A percentile compares a stretch with the other conserved stretches of the same genome.
Evolutionary conservation across 1,140 invertebrate genomes (phyloP).

Genomic region (Orius insidiosus): DNA sequence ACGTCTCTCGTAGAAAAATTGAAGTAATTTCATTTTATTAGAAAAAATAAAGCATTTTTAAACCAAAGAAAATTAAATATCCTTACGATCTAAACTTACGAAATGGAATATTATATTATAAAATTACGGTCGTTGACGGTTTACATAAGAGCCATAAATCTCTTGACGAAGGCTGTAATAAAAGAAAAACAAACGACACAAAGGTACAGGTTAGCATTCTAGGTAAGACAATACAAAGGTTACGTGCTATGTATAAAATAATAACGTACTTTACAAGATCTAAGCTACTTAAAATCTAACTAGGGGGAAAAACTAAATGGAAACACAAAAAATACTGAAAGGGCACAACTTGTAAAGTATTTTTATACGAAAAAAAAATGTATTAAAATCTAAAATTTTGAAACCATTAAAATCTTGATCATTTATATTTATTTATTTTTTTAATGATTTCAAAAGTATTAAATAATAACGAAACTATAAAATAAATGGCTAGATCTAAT

Average conservation of each 20-base stretch:
- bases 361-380: no score
- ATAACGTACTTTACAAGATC: constrained; percentile 3
- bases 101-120: constrained; percentile 8
- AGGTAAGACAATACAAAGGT: constrained; percentile 5
- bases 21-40: neutral
- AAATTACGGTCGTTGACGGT: neutral
- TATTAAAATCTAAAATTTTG: no score
- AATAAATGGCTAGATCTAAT: no score
- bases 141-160: constrained; percentile 34
- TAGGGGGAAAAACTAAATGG: neutral
- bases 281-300: constrained; percentile 7
- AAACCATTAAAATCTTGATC: no score
- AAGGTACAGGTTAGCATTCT: neutral
- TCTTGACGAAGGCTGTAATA: constrained; percentile 57
- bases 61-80: neutral
- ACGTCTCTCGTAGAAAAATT: neutral
- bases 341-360: no score
- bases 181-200: constrained; percentile 22
- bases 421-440: no score
- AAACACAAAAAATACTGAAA: constrained; percentile 1
- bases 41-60: neutral
- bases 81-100: constrained; percentile 5
- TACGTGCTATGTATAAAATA: constrained; percentile 7
- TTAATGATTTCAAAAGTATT: no score
- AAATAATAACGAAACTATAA: no score